Evolutionary conservation across 2,888 invertebrate species (phyloP).

Genomic region (Zaprionus bogoriensis): DNA sequence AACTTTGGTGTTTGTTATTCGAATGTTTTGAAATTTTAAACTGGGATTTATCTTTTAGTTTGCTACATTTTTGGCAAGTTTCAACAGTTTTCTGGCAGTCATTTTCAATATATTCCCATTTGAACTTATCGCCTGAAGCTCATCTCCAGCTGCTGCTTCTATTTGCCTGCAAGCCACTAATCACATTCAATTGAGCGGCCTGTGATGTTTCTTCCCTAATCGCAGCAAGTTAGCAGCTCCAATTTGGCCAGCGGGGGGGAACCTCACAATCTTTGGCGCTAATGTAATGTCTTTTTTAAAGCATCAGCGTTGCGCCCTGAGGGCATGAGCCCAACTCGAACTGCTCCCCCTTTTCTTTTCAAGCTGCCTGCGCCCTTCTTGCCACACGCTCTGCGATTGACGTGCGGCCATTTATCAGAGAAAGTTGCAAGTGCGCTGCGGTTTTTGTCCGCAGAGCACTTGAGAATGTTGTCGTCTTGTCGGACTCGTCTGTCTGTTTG

Average conservation of each 20-base stretch:
- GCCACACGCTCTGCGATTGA: slow-evolving; percentile 1
- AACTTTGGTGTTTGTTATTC: too few relatives aligned
- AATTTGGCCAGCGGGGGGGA: slow-evolving; percentile 4
- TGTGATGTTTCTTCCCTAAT: not conserved
- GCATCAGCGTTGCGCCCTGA: too few relatives aligned
- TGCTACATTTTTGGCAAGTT: too few relatives aligned
- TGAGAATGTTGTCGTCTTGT: slow-evolving; percentile 45
- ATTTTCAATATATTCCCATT: too few relatives aligned
- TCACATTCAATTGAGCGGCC: not conserved
- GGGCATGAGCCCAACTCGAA: not conserved
- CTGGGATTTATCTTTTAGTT: too few relatives aligned
- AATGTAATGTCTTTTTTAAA: slow-evolving; percentile 39
- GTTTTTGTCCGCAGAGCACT: slow-evolving; percentile 51
- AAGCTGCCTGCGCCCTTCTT: not conserved
- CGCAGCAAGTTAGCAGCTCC: slow-evolving; percentile 27
- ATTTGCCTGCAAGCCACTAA: not conserved
- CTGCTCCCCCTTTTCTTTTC: not conserved
- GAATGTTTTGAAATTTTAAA: too few relatives aligned
- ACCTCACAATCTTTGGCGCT: not conserved
- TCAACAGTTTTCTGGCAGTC: too few relatives aligned
- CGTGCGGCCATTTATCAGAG: slow-evolving; percentile 72
- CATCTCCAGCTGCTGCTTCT: too few relatives aligned
- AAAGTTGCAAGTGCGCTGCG: slow-evolving; percentile 63
- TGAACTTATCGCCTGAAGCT: too few relatives aligned
- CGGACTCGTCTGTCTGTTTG: too few relatives aligned